phyloP scores from a whole-genome alignment of 2,113 vertebrate genomes.

The Atlantisia rogersi region DNA sequence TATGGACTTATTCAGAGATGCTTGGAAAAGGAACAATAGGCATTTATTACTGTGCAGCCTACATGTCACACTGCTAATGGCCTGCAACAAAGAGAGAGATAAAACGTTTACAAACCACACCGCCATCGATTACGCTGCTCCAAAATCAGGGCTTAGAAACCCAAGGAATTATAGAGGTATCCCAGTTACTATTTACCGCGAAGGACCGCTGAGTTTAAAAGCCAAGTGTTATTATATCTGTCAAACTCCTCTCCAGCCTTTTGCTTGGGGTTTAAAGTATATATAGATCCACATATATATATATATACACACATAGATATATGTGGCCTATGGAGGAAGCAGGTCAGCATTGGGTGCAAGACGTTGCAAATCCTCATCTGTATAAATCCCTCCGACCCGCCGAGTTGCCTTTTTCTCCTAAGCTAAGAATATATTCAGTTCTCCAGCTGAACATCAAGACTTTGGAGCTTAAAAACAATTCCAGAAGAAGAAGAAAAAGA shows the following conservation, averaged over 20 bases:
- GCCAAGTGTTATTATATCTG: background rate
- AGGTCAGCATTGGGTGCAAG: background rate
- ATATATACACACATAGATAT: too few species aligned
- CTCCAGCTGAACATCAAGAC: background rate
- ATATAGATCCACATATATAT: too few species aligned
- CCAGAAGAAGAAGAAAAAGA: background rate
- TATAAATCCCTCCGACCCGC: background rate
- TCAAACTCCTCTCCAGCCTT: background rate
- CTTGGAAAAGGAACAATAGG: slow-evolving; percentile 60
- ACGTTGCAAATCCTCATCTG: background rate
- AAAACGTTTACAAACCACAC: background rate
- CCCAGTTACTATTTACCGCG: background rate
- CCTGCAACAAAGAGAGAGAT: slow-evolving; percentile 32
- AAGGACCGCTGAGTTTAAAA: background rate
- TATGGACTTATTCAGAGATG: slow-evolving; percentile 6
- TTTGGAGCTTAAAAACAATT: background rate
- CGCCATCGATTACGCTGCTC: background rate
- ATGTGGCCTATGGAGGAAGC: background rate
- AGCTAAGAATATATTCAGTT: background rate
- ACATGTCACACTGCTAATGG: slow-evolving; percentile 21
- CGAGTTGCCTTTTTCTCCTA: too few species aligned
- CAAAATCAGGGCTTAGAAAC: background rate
- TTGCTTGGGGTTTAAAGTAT: background rate
- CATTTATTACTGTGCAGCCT: slow-evolving; percentile 63
- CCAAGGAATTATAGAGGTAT: background rate